These are phyloP conservation scores for Pantherophis vulpinus DNA, from an alignment of 2,797 vertebrate species.

Conservation along the genomic window DNA sequence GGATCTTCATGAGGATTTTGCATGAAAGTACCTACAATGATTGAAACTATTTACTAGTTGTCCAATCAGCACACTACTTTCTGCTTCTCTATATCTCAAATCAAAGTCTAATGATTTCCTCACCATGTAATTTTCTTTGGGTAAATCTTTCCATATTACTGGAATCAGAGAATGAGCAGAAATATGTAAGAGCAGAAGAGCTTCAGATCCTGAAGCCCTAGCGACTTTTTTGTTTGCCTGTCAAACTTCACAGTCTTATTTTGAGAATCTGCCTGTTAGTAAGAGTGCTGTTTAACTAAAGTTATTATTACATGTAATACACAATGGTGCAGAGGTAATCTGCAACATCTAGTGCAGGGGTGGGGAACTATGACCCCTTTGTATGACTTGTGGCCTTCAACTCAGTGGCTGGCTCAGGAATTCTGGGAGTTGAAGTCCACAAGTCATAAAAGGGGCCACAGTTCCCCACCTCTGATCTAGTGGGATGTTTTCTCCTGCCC, in stretches of 20 bases:
- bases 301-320: not conserved
- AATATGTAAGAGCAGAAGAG: not conserved
- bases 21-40: not conserved
- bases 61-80: not conserved
- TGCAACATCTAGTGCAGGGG: not conserved
- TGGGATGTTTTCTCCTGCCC: not conserved
- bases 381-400: not conserved
- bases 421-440: not conserved
- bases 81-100: not conserved
- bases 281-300: not conserved
- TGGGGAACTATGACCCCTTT: not conserved
- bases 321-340: not conserved
- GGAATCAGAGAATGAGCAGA: not conserved
- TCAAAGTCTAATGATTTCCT: not conserved
- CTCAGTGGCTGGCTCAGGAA: not conserved
- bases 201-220: slow-evolving; percentile 3
- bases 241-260: not conserved
- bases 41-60: not conserved
- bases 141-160: slow-evolving; percentile 14
- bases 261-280: not conserved
- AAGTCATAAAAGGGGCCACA: not conserved
- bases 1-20: not conserved
- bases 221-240: not conserved
- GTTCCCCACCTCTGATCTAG: not conserved
- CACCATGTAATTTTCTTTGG: not conserved